A percentile compares a stretch with the other conserved stretches of the same genome.
phyloP scores from a whole-genome alignment of 2,888 invertebrate genomes.

The Antitype chi region DNA sequence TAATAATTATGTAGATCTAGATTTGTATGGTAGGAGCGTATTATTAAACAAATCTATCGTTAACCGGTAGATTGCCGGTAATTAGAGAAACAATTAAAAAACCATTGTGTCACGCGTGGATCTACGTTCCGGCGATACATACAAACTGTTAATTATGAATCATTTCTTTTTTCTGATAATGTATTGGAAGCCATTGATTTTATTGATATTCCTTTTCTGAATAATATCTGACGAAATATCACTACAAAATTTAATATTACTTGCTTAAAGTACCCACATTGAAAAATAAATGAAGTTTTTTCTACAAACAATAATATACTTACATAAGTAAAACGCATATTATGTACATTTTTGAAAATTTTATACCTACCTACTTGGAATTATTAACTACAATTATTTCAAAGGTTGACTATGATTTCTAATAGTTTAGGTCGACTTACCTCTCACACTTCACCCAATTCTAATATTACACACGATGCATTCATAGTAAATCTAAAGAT shows the following conservation, averaged over 20 bases:
- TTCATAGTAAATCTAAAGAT: neutral
- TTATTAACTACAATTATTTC: slow-evolving; percentile 32
- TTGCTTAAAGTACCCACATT: slow-evolving; percentile 10
- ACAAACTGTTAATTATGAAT: slow-evolving; percentile 8
- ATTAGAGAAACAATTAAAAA: too few relatives aligned
- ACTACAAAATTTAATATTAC: slow-evolving; percentile 13
- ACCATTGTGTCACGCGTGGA: too few relatives aligned
- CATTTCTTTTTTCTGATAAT: slow-evolving; percentile 15
- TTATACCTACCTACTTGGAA: slow-evolving; percentile 34
- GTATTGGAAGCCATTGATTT: slow-evolving; percentile 57
- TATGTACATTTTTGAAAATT: slow-evolving; percentile 33
- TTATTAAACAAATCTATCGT: slow-evolving; percentile 10
- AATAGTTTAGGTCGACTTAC: slow-evolving; percentile 5
- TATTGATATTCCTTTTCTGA: slow-evolving; percentile 49
- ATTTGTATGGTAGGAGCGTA: neutral
- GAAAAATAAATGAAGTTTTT: neutral
- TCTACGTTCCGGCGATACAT: too few relatives aligned
- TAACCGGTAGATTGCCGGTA: too few relatives aligned
- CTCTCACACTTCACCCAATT: slow-evolving; percentile 4
- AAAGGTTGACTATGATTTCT: slow-evolving; percentile 39
- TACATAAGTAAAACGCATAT: slow-evolving; percentile 2
- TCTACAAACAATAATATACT: neutral
- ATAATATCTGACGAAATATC: slow-evolving; percentile 34
- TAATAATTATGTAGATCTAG: neutral
- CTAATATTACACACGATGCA: slow-evolving; percentile 1